phyloP scores from a whole-genome alignment of 2,113 vertebrate genomes.

The Passer montanus region DNA sequence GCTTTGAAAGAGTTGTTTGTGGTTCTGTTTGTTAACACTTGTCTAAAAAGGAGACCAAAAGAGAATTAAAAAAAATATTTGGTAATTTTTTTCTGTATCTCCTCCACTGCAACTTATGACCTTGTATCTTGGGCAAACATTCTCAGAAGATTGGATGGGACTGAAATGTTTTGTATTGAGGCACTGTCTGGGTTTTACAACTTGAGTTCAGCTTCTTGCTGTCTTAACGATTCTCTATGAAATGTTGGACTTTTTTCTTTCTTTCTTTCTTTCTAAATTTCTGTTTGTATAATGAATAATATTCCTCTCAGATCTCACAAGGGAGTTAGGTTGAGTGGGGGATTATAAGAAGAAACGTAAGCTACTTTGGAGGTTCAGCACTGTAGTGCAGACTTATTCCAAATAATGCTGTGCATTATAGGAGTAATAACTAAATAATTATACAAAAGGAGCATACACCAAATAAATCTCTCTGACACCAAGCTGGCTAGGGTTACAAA shows the following conservation, averaged over 20 bases:
- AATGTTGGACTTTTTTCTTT: neutral
- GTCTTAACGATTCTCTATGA: neutral
- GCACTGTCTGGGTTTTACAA: neutral
- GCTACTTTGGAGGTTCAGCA: neutral
- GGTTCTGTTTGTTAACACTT: neutral
- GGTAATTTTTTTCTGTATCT: neutral
- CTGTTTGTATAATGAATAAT: neutral
- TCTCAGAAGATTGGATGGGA: neutral
- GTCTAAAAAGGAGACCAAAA: neutral
- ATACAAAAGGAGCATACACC: neutral
- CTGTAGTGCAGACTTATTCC: neutral
- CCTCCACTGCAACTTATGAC: neutral
- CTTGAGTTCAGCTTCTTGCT: neutral
- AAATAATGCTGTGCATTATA: neutral
- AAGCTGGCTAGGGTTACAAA: neutral
- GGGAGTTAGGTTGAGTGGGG: neutral
- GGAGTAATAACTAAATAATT: neutral
- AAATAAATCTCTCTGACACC: conserved; percentile 1
- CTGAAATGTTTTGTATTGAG: neutral
- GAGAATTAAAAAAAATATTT: accelerated
- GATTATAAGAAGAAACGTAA: neutral
- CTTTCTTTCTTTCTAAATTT: neutral
- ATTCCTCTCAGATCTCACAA: neutral
- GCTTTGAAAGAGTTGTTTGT: neutral
- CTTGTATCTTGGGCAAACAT: neutral